Percentiles rank a stretch among this genome's conserved stretches.
Evolutionary conservation across 2,113 vertebrate genomes (phyloP).

Genomic region (Acanthisitta chloris): DNA sequence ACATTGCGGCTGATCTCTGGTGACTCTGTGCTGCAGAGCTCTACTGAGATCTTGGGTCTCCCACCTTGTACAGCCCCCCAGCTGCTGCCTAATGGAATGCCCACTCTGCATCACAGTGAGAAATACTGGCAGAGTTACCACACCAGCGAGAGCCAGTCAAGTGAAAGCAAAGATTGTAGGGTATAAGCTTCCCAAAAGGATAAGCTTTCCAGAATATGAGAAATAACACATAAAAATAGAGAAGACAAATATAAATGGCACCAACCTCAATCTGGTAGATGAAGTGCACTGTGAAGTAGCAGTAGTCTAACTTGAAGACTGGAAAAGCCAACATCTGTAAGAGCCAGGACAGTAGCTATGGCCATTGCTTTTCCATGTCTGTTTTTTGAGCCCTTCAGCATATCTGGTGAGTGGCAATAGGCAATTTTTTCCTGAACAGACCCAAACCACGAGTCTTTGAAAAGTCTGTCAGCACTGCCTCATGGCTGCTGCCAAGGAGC

Average conservation of each 20-base stretch:
- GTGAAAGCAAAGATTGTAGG: neutral
- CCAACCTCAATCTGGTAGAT: neutral
- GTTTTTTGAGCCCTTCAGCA: neutral
- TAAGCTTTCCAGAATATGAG: neutral
- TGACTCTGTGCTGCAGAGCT: neutral
- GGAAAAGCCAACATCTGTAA: neutral
- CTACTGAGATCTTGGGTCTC: neutral
- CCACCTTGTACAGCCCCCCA: neutral
- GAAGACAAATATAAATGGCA: neutral
- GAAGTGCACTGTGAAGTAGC: neutral
- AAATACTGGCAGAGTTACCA: neutral
- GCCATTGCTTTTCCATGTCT: neutral
- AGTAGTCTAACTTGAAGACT: neutral
- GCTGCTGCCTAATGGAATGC: no score
- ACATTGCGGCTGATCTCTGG: neutral
- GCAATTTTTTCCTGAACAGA: neutral
- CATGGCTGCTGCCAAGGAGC: neutral
- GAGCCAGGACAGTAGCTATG: neutral
- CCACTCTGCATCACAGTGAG: rapidly evolving
- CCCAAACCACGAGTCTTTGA: neutral
- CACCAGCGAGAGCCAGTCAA: neutral
- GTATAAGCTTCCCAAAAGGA: neutral
- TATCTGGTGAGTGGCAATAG: neutral
- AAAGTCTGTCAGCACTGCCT: neutral
- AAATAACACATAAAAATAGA: neutral